Evolutionary conservation across 2,113 vertebrate genomes (phyloP), one percentile per base, ranked within the genome.

Genomic region (Chaetodon auriga): DNA sequence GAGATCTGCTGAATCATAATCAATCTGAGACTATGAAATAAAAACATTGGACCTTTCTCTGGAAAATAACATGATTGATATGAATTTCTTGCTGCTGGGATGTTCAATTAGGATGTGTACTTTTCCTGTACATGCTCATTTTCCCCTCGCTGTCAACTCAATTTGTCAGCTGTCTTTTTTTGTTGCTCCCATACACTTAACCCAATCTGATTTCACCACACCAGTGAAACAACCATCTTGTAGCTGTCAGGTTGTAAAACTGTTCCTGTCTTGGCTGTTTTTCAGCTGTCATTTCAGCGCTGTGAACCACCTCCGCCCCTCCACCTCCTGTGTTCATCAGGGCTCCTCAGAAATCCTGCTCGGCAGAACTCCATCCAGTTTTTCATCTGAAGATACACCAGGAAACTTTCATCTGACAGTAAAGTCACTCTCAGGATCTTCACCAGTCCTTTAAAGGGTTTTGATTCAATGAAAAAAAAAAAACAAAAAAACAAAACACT

Each of bases 151-250:
- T 78, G 86, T 83, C 82, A 66, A 55, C 80, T 73, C 71, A 75
- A 60, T 89, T 75, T 75, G 60, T 77, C 80, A 60, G 74, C 80
- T 77, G 77, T 82, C 69, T 57, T 45, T 61, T 51, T 30, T 41
- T 3, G 13, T 68, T 58, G 62, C 75, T 70, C 61, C 68, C 19
- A 13, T 13, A 14, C 63, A 62, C 71, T 61, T 74, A n/a, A 30
- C 68, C 54, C 80, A 41, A 69, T 82, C 68, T 75, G 23, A 86
- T 84, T 86, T 77, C 55, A 58, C 72, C 74, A 80, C 88, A 86
- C 80, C 86, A 84, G 83, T 86, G 83, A 80, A 86, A 80, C 62
- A 80, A 55, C 60, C 79, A 60, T 86, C 87, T 86, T 60, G 70
- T 57, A 19, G 75, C 87, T 86, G 83, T 90, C 89, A 84, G 66